Evolutionary conservation across 2,888 invertebrate genomes (phyloP).

Genomic region (Campaea margaritaria): DNA sequence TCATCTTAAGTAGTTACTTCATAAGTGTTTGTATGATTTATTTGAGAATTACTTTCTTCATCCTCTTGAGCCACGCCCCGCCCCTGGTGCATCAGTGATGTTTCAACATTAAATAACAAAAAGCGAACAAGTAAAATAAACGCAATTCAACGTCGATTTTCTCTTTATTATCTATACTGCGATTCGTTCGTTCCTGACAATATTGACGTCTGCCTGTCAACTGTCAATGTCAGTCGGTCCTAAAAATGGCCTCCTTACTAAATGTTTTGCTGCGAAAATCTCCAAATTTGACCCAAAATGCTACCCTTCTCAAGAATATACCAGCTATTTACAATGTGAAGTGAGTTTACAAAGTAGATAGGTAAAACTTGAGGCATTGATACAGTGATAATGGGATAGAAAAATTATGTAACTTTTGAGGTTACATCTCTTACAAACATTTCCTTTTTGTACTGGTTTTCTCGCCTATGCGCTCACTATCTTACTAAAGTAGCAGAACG

Average conservation of each 20-base stretch:
- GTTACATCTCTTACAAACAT: conserved; percentile 53
- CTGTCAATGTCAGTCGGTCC: conserved; percentile 46
- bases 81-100: too few species aligned
- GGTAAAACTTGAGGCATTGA: conserved; percentile 19
- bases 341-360: conserved; percentile 65
- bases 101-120: too few species aligned
- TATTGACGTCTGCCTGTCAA: neutral
- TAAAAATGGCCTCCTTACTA: conserved; percentile 79
- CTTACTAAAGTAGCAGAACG: too few species aligned
- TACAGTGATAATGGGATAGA: conserved; percentile 38
- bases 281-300: conserved; percentile 70
- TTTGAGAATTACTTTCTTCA: too few species aligned
- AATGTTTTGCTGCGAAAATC: conserved; percentile 86
- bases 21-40: too few species aligned
- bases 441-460: neutral
- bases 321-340: conserved; percentile 80
- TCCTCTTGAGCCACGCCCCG: too few species aligned
- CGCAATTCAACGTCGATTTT: too few species aligned
- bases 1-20: too few species aligned
- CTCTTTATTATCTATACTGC: too few species aligned
- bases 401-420: conserved; percentile 79
- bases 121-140: too few species aligned
- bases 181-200: too few species aligned
- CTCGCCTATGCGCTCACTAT: too few species aligned
- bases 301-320: conserved; percentile 75